Evolutionary conservation across 2,797 vertebrate species (phyloP), one percentile per base, ranked within the genome.

Genomic region (Aldrovandia affinis): DNA sequence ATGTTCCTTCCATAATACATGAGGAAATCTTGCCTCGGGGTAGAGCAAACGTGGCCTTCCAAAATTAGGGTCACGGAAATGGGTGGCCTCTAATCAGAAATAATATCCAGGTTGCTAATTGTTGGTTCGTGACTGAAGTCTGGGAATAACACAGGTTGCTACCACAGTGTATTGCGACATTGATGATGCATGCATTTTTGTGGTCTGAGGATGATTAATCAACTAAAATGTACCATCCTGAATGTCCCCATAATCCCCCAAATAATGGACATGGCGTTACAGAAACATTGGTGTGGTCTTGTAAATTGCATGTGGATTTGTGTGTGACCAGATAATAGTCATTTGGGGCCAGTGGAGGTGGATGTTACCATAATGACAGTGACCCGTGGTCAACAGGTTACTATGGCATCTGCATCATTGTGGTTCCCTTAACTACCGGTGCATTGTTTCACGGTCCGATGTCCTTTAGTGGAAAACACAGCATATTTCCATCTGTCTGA

Each of bases 401-500:
- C 78, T 2, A 89, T 89, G 82, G 86, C 81, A 63, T 50, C 84
- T 47, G 30, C 80, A 87, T 86, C 83, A 77, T 75, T 82, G 80
- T 61, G 59, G 78, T 47, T 86, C 83, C 83, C 42, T 79, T 52
- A 88, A 86, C 88, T 73, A 20, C 81, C 81, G 50, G 70, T 85
- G 87, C 83, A 79, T 85, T 84, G 86, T 86, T 88, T 84, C 39
- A 82, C 47, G 85, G 86, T 83, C 84, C 85, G 86, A 87, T 85
- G 88, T 84, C 83, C 36, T 84, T 83, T 68, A 83, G 82, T 87
- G 86, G 86, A 86, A 88, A 86, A 85, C 78, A 83, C 55, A 83
- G 78, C 88, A 90, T 85, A 89, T 89, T 70, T 28, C 30, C 65
- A 70, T 36, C 30, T 70, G 65, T 36, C 36, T 70, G 65, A 70